phyloP scores from a whole-genome alignment of 2,888 invertebrate species.

The Deladenus siricidicola region DNA sequence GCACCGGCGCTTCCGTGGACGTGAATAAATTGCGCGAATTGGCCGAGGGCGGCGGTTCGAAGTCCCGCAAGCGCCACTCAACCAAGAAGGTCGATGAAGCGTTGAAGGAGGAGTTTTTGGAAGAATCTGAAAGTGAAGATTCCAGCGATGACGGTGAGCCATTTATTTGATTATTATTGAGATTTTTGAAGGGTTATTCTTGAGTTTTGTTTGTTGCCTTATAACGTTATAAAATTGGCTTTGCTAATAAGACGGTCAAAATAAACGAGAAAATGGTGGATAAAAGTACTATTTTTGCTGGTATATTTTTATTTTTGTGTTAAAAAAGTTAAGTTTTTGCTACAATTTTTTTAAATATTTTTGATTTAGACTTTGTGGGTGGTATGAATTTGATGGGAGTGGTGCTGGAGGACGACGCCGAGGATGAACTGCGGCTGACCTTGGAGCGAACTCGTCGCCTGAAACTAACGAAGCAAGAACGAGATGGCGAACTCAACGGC shows the following conservation, averaged over 20 bases:
- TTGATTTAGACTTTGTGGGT: constrained; percentile 29
- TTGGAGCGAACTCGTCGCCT: constrained; percentile 39
- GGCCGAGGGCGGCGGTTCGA: constrained; percentile 15
- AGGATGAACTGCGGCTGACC: constrained; percentile 42
- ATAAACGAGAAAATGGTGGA: no score
- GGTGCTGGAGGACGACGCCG: constrained; percentile 50
- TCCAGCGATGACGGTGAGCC: neutral
- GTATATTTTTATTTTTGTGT: no score
- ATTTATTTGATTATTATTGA: no score
- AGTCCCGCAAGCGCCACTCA: constrained; percentile 9
- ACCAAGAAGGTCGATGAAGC: neutral
- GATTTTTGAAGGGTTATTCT: no score
- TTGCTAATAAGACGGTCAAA: no score
- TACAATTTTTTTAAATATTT: no score
- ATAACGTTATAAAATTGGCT: no score
- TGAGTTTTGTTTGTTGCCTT: no score
- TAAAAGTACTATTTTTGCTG: no score
- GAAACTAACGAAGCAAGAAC: constrained; percentile 14
- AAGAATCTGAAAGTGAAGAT: no score
- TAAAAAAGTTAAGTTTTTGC: no score
- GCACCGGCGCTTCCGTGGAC: constrained; percentile 16
- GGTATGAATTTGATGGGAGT: constrained; percentile 39
- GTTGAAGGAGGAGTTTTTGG: no score
- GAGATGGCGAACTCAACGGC: neutral
- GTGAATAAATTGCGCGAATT: constrained; percentile 15